Conservation (phyloP, 1,140 invertebrate genomes). For the Cryptotermes secundus region DNA sequence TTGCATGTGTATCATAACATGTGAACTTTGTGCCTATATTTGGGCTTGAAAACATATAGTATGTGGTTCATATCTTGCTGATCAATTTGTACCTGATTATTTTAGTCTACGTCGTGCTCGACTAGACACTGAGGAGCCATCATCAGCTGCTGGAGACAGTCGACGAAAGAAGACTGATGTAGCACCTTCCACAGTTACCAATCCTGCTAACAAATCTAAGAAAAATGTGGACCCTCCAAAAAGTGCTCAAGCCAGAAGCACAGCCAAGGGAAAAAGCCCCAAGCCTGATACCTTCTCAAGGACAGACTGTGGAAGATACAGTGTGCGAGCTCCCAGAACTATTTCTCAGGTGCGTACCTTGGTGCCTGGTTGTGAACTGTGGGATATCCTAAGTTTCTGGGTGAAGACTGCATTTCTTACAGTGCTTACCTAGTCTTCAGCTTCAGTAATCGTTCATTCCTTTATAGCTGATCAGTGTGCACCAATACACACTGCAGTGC, state of each 20-base stretch:
- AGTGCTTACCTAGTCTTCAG: no score
- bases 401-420: no score
- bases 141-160: conserved; percentile 8
- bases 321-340: conserved; percentile 54
- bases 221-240: conserved; percentile 25
- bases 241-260: neutral
- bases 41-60: no score
- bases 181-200: conserved; percentile 18
- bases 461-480: no score
- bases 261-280: conserved; percentile 24
- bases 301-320: conserved; percentile 65
- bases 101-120: conserved; percentile 40
- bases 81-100: neutral
- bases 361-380: no score
- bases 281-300: conserved; percentile 52
- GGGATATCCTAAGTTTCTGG: no score
- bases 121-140: conserved; percentile 38
- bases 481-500: no score
- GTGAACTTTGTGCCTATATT: no score
- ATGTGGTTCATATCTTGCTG: neutral
- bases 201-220: conserved; percentile 20
- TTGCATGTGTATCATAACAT: no score
- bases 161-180: conserved; percentile 23
- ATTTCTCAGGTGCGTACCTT: conserved; percentile 31
- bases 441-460: no score